Conservation (phyloP, 2,888 invertebrate species). For the Epistrophe grossulariae region DNA sequence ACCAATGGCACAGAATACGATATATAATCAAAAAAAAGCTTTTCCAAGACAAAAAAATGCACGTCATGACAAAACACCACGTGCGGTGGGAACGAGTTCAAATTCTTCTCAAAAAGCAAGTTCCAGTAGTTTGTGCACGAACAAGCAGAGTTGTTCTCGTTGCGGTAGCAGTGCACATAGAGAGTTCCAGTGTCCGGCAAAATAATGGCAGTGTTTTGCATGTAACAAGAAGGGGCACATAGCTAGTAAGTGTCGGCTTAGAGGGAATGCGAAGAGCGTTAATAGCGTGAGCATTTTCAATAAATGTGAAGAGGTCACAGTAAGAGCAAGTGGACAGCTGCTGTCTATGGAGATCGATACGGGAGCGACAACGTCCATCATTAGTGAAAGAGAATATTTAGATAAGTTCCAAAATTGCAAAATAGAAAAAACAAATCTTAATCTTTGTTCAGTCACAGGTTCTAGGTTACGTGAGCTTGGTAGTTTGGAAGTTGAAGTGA, state of each 20-base stretch:
- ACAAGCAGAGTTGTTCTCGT: conserved; percentile 3
- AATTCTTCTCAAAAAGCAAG: neutral
- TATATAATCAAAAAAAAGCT: conserved; percentile 7
- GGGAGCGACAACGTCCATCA: too few relatives aligned
- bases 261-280: neutral
- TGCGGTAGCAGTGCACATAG: conserved; percentile 1
- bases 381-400: too few relatives aligned
- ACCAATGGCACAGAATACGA: neutral
- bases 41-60: neutral
- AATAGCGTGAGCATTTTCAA: neutral
- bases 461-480: too few relatives aligned
- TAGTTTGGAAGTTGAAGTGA: too few relatives aligned
- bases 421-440: too few relatives aligned
- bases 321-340: too few relatives aligned
- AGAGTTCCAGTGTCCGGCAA: conserved; percentile 9
- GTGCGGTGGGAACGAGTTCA: too few relatives aligned
- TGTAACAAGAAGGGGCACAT: conserved; percentile 36
- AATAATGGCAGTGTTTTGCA: conserved; percentile 32
- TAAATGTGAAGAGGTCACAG: too few relatives aligned
- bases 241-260: conserved; percentile 11
- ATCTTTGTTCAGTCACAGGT: too few relatives aligned
- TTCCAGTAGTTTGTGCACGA: neutral
- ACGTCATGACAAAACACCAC: neutral
- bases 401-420: too few relatives aligned
- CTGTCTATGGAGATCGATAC: too few relatives aligned